phyloP scores from a whole-genome alignment of 2,888 invertebrate species.

The Bombylius major region DNA sequence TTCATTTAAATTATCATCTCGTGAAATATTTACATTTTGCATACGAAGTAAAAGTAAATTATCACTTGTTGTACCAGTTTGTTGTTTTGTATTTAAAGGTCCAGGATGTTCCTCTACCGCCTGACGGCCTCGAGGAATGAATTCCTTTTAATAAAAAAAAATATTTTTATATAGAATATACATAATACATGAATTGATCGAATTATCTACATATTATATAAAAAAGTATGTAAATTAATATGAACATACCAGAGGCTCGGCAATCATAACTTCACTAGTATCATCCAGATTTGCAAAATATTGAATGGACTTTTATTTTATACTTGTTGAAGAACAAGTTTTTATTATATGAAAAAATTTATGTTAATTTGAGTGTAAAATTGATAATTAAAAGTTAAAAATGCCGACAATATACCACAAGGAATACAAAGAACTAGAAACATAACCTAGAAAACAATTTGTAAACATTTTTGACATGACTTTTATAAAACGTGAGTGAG shows the following conservation, averaged over 20 bases:
- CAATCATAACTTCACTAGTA: constrained; percentile 69
- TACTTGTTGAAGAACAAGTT: too few relatives aligned
- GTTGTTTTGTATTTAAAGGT: constrained; percentile 42
- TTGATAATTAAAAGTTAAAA: too few relatives aligned
- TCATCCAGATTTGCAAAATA: constrained; percentile 74
- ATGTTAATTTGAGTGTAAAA: too few relatives aligned
- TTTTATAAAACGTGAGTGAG: too few relatives aligned
- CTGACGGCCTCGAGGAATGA: constrained; percentile 76
- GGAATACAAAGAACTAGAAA: too few relatives aligned
- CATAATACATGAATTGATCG: neutral
- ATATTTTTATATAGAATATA: neutral
- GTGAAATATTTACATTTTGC: constrained; percentile 62
- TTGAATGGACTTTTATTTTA: neutral
- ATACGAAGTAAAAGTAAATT: constrained; percentile 57
- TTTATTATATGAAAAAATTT: too few relatives aligned
- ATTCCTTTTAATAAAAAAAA: constrained; percentile 48
- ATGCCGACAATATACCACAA: too few relatives aligned
- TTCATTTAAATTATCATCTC: constrained; percentile 40
- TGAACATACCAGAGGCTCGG: constrained; percentile 66
- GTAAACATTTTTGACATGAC: too few relatives aligned
- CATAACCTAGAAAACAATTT: too few relatives aligned
- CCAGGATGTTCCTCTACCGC: constrained; percentile 66
- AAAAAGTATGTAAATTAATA: too few relatives aligned
- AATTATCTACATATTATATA: neutral
- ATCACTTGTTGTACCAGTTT: constrained; percentile 40